A percentile compares a stretch with the other conserved stretches of the same genome.
These are phyloP conservation scores for Panthera tigris DNA, from an alignment of 2,113 vertebrate genomes.

Conservation along the genomic window DNA sequence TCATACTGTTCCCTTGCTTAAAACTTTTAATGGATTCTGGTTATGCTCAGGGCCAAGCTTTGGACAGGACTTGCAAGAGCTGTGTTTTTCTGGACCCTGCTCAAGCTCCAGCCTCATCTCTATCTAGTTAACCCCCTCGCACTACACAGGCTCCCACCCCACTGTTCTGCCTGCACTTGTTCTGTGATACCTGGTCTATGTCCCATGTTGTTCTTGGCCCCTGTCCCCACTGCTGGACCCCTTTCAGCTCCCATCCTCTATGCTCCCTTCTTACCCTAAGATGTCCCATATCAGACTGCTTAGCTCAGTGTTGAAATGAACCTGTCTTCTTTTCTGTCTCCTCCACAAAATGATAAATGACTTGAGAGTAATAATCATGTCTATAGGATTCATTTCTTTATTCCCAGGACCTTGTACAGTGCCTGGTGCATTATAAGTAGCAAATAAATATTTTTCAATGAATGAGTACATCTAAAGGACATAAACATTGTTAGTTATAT, in stretches of 20 bases:
- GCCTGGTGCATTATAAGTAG: background rate
- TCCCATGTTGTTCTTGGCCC: background rate
- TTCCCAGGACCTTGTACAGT: background rate
- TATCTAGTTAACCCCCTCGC: background rate
- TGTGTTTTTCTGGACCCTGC: background rate
- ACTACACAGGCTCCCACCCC: rapidly evolving
- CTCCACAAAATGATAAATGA: background rate
- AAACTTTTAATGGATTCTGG: background rate
- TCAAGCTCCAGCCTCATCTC: background rate
- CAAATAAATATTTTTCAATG: background rate
- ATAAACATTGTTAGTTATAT: background rate
- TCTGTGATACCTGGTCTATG: background rate
- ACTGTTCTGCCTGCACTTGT: background rate
- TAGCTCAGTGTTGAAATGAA: background rate
- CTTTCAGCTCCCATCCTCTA: background rate
- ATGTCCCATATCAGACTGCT: background rate
- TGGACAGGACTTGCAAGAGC: background rate
- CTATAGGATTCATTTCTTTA: background rate
- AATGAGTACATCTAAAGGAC: background rate
- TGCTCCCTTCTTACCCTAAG: background rate
- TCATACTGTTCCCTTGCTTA: background rate
- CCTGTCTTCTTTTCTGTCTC: background rate
- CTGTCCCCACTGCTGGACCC: background rate
- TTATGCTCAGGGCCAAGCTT: background rate
- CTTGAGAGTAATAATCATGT: background rate